Evolutionary conservation across 2,797 vertebrate genomes (phyloP).

Genomic region (Manis pentadactyla): DNA sequence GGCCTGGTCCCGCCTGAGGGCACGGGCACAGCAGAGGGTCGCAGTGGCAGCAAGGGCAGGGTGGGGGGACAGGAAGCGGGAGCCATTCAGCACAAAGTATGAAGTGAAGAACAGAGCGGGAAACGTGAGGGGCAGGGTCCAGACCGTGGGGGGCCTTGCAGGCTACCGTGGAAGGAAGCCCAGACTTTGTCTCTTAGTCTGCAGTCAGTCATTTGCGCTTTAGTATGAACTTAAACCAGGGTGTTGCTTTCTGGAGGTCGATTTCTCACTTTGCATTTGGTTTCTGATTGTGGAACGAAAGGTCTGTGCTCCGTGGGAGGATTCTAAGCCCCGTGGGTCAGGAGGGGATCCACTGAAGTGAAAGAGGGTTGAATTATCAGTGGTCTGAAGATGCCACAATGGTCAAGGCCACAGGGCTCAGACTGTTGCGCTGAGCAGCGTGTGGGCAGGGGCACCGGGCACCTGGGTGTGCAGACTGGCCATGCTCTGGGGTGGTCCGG

Average conservation of each 20-base stretch:
- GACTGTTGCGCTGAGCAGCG: background rate
- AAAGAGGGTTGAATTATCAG: background rate
- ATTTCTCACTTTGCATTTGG: background rate
- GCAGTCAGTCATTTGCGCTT: background rate
- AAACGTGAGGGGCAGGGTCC: background rate
- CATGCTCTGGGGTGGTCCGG: background rate
- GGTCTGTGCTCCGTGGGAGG: background rate
- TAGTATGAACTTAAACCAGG: background rate
- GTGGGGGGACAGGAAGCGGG: background rate
- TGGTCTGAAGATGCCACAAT: background rate
- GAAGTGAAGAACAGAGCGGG: background rate
- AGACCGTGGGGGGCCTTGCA: background rate
- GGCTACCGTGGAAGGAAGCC: background rate
- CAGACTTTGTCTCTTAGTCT: background rate
- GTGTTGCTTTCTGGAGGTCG: background rate
- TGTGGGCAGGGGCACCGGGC: background rate
- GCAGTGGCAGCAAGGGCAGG: fast-evolving
- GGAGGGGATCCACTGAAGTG: background rate
- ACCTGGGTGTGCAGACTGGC: background rate
- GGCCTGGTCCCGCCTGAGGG: background rate
- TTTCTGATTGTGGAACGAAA: background rate
- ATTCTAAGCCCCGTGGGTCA: background rate
- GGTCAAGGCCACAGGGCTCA: background rate
- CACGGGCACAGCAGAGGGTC: background rate
- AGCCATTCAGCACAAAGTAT: background rate